These are phyloP conservation scores for Neoseiulus cucumeris DNA, from an alignment of 1,140 invertebrate species.

Conservation along the genomic window DNA sequence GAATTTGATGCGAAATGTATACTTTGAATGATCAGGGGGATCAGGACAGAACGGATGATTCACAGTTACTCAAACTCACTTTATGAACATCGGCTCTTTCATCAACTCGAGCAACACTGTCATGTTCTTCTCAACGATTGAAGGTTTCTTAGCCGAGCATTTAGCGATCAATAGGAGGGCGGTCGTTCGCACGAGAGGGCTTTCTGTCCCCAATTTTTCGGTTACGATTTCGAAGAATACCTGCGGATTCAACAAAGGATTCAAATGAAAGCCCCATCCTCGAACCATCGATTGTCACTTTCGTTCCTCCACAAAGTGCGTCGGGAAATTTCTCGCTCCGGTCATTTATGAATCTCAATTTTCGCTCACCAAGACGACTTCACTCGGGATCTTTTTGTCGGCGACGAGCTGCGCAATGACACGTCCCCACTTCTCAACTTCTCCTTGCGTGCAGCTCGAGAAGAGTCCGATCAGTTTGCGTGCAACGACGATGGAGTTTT, in stretches of 20 bases:
- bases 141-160: not conserved
- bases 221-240: conserved; percentile 6
- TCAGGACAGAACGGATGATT: not conserved
- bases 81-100: not conserved
- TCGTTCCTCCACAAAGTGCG: too few species aligned
- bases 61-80: not conserved
- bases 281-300: too few species aligned
- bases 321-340: too few species aligned
- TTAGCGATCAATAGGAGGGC: not conserved
- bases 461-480: not conserved
- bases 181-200: not conserved
- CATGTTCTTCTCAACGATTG: not conserved
- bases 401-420: not conserved
- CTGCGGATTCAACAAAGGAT: too few species aligned
- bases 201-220: not conserved
- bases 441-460: not conserved
- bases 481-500: not conserved
- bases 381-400: not conserved
- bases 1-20: not conserved
- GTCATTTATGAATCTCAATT: too few species aligned
- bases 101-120: not conserved
- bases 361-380: conserved; percentile 5
- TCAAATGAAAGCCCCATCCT: too few species aligned
- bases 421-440: not conserved
- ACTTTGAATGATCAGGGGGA: not conserved